Base-by-base conservation (phyloP, 1,140 invertebrate species). In the Camponotus floridanus region DNA sequence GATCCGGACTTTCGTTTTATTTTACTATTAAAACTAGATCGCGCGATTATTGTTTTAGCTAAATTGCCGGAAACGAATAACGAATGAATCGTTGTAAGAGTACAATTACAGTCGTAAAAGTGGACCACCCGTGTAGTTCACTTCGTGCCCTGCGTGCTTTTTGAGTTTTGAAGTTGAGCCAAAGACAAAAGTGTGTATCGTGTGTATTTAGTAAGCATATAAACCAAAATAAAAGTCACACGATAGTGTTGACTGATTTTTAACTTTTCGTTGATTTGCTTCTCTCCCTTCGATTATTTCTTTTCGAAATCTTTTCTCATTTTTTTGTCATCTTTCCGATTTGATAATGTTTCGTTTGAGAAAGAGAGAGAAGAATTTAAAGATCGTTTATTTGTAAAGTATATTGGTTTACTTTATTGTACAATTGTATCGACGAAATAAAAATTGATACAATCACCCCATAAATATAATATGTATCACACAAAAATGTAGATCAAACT, bases 171-270 rank as follows among this genome's bases (percentile, higher is more conserved):
- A 31, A 26, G 26, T 55, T 59, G 59, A 9, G 4, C 26, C 3
- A 18, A 21, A 31, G 13, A 3, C 33, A 42, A 0, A 36, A 45
- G 36, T 18, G 18, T 45, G 36, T 18, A 5, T 26, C 15, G 18
- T 39, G 42, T 33, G 26, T 55, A 85, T 86, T 8, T 76, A 64
- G 36, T 59, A 21, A 36, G 6, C 7, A 33, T 8, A 57, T 51
- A 79, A 80, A 68, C 48, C 21, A 18, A 70, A 21, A 65, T 81
- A 81, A 81, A 71, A 81, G 42, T 45, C 68, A 33, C 51, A 45
- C 18, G 26, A 26, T 15, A 45, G 36, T 71, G 65, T 81, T 81
- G 13, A 51, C 15, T 70, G 36, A 21, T 80, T 39, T 67, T 9
- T 21, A 13, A 8, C 62, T 55, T 55, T 13, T 21, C 18, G 21